These are phyloP conservation scores for Bacillus rossius DNA, from an alignment of 1,140 invertebrate species.

Conservation along the genomic window DNA sequence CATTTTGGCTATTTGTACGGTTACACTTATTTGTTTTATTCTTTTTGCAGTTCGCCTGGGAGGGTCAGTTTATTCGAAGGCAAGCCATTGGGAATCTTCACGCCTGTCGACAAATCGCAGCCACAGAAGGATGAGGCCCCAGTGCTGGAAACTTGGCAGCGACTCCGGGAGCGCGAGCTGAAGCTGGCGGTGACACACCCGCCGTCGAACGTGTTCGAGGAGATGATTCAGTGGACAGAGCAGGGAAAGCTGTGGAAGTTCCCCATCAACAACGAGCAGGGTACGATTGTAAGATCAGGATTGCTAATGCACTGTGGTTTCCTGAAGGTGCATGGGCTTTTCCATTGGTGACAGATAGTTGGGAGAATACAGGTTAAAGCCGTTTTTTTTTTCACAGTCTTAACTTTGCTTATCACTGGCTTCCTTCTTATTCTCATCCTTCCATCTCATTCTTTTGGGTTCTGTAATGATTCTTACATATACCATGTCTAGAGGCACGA, in stretches of 20 bases:
- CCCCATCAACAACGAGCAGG: constrained; percentile 96
- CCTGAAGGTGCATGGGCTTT: no score
- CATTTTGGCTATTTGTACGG: no score
- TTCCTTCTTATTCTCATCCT: no score
- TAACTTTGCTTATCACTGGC: no score
- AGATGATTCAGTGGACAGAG: constrained; percentile 92
- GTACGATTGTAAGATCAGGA: constrained; percentile 42
- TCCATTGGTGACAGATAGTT: no score
- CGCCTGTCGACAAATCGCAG: not conserved
- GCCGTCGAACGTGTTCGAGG: constrained; percentile 85
- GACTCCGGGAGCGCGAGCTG: constrained; percentile 57
- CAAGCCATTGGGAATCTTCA: constrained; percentile 20
- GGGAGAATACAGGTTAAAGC: no score
- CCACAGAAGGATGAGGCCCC: constrained; percentile 38
- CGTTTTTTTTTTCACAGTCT: no score
- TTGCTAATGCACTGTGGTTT: no score
- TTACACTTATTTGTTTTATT: not conserved
- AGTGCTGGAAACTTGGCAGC: constrained; percentile 61
- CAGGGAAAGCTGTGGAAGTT: constrained; percentile 95
- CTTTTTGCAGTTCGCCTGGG: constrained; percentile 19
- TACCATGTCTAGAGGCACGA: no score
- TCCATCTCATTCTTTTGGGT: no score
- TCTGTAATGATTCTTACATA: no score
- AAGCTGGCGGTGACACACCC: constrained; percentile 56
- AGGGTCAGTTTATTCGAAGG: constrained; percentile 51